Evolutionary conservation across 2,113 vertebrate species (phyloP), one percentile per base, ranked within the genome.

Genomic region (Butorides virescens): DNA sequence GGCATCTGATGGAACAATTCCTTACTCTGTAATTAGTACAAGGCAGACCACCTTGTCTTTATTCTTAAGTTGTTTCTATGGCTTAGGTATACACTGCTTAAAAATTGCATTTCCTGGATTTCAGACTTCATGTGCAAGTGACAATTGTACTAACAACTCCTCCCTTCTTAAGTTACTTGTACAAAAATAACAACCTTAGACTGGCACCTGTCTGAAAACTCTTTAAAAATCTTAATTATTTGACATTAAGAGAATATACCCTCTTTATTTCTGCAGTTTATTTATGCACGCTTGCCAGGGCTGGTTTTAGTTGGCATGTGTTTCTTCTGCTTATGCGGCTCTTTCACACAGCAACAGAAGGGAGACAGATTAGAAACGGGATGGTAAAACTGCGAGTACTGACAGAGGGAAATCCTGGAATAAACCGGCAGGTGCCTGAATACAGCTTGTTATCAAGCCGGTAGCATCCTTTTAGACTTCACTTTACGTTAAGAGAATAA

Each of bases 291-390:
- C 46, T 75, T 73, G 87, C 66, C 83, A 82, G 74, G 67, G 77
- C 86, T 92, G 88, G 15, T 88, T 93, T 92, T 61, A 89, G 86
- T 39, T 89, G 73, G 76, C 79, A 52, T 47, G 62, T 66, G 53
- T 75, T 86, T 58, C 80, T 90, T 62, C 67, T 92, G 93, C 95
- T 88, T 86, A 77, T 1, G 14, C 68, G 88, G 67, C 75, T 94
- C 79, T 49, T 90, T 90, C 93, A 77, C 92, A 79, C 71, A 90
- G 86, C 68, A 92, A 62, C 86, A 94, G 79, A 94, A 92, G 74
- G 74, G 36, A 95, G 47, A 83, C 22, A 62, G 82, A 80, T 66
- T 36, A 95, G 76, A 73, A 86, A 86, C 0, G 10, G 55, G 74
- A 77, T 46, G 71, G 74, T 34, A 77, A 83, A 73, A 49, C 59